Percentiles rank a stretch among this genome's conserved stretches.
These are phyloP conservation scores for Nycteola revayana DNA, from an alignment of 2,888 invertebrate species.

Conservation along the genomic window DNA sequence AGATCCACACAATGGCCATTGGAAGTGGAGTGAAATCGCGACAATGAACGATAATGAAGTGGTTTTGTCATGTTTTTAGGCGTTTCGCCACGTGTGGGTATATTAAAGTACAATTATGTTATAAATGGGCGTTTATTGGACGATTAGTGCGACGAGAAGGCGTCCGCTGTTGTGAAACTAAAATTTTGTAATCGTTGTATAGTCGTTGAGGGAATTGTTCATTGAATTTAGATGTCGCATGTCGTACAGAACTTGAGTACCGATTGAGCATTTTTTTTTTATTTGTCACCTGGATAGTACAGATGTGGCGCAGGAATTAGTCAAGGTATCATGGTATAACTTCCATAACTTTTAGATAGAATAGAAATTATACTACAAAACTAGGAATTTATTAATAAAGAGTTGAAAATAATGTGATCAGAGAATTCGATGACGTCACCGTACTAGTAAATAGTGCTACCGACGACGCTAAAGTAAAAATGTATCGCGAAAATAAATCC, in stretches of 20 bases:
- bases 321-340: too few relatives aligned
- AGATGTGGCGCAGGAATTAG: not conserved
- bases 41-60: slow-evolving; percentile 56
- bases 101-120: slow-evolving; percentile 74
- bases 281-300: slow-evolving; percentile 4
- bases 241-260: slow-evolving; percentile 2
- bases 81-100: slow-evolving; percentile 58
- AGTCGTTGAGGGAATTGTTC: slow-evolving; percentile 14
- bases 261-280: slow-evolving; percentile 6
- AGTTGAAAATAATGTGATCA: too few relatives aligned
- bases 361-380: too few relatives aligned
- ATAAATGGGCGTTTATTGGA: slow-evolving; percentile 70
- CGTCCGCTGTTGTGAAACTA: slow-evolving; percentile 41
- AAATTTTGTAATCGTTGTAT: slow-evolving; percentile 37
- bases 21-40: slow-evolving; percentile 62
- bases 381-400: too few relatives aligned
- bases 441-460: too few relatives aligned
- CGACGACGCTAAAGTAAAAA: too few relatives aligned
- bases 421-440: too few relatives aligned
- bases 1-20: slow-evolving; percentile 47
- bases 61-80: slow-evolving; percentile 66
- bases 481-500: too few relatives aligned
- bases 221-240: slow-evolving; percentile 4
- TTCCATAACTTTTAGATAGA: too few relatives aligned
- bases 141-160: slow-evolving; percentile 56